Base-by-base conservation (phyloP, 2,888 invertebrate species). In the Carabus problematicus region DNA sequence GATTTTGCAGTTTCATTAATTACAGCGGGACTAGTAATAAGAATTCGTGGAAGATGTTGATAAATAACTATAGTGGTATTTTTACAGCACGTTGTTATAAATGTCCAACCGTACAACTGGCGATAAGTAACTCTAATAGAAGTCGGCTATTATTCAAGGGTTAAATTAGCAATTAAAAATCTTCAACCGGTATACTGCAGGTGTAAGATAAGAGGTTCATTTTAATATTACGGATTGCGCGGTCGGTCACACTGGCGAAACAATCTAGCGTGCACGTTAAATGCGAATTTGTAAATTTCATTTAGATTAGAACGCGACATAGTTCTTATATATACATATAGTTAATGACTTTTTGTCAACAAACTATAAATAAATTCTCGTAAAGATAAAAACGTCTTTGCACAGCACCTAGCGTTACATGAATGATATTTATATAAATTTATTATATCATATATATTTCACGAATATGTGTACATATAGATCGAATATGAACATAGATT, bases 161-260 rank as follows among this genome's bases (percentile, higher is more conserved):
- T 45, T 45, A 59, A 66, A 66, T 66, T 66, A 66, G 66, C 66
- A 66, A 66, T 66, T 66, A 66, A 66, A 66, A 66, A 66, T 66
- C 59, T 66, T 56, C 16, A 59, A 29, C 47, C 11, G 66, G 56
- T 19, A 29, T 56, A 66, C 66, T 66, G 66, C 66, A 66, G 66
- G 66, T 66, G 49, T 40, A 58, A 66, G 66, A 66, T 66, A 66
- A 66, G 66, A 19, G 66, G 52, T 59, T 66, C 66, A 66, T 66
- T 66, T 66, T 66, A 45, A 66, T 66, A 66, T 59, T 54, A 66
- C 59, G 59, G 47, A 66, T 66, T 64, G 64, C 45, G 40, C 43
- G 16, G 43, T 47, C 49, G 47, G 54, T 45, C n/a, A 59, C 66
- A 59, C 66, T 49, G n/a, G 12, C 16, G 56, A 64, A 64, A 64